Conservation (phyloP, 2,113 vertebrate species). For the Beaufortia kweichowensis region DNA sequence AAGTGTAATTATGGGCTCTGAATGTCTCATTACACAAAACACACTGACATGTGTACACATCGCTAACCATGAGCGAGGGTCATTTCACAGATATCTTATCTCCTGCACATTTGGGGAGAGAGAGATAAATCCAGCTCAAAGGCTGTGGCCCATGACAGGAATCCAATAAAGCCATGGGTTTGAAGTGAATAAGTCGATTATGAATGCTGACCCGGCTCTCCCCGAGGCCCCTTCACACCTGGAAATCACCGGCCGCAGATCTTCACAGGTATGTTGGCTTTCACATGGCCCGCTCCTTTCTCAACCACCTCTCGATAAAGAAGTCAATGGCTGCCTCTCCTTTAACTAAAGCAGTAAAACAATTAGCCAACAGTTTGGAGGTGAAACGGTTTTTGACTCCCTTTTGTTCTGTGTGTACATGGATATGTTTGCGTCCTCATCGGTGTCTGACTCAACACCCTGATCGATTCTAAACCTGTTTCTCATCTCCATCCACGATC, state of each 20-base stretch:
- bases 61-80: slow-evolving; percentile 16
- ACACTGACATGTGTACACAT: slow-evolving; percentile 31
- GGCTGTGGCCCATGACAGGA: slow-evolving; percentile 61
- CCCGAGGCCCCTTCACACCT: slow-evolving; percentile 53
- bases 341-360: slow-evolving; percentile 35
- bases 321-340: slow-evolving; percentile 28
- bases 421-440: neutral
- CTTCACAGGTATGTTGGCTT: slow-evolving; percentile 38
- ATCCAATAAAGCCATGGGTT: slow-evolving; percentile 67
- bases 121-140: slow-evolving; percentile 61
- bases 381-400: too few relatives aligned
- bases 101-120: slow-evolving; percentile 1
- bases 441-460: neutral
- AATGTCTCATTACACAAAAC: slow-evolving; percentile 29
- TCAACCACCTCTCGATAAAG: slow-evolving; percentile 58
- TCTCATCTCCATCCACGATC: slow-evolving; percentile 3
- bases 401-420: slow-evolving; percentile 31
- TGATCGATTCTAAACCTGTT: neutral
- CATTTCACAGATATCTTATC: slow-evolving; percentile 40
- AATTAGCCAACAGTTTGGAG: slow-evolving; percentile 25
- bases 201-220: slow-evolving; percentile 56
- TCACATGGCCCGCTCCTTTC: slow-evolving; percentile 41
- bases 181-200: slow-evolving; percentile 59
- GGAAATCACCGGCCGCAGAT: slow-evolving; percentile 27
- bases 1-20: slow-evolving; percentile 20